Evolutionary conservation across 2,888 invertebrate species (phyloP), one percentile per base, ranked within the genome.

Genomic region (Ectemnius cavifrons): DNA sequence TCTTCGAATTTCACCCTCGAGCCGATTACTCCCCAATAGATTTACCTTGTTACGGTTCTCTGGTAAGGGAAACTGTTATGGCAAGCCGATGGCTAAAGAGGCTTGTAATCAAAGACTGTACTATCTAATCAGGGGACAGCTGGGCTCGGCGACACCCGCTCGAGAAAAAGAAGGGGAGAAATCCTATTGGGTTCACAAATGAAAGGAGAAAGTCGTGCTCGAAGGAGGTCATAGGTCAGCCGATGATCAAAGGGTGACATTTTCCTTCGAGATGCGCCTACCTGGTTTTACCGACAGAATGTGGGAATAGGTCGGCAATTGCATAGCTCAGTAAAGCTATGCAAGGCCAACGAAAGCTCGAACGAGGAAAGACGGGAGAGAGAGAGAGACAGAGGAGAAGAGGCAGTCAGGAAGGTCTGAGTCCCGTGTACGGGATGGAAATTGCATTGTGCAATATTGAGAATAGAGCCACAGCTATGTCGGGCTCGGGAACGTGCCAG

Each of bases 371-470:
- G 28, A 45, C 14, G 2, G n/a, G 52, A 3, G 20, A 27, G 14
- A 59, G 23, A 11, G 45, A 14, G 16, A 47, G 11, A 46, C 28
- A 37, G 28, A 60, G 28, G n/a, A 16, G 28, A 16, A 60, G 28
- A 28, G n/a, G 16, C n/a, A n/a, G 16, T n/a, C 18, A 27, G 4
- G 4, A 23, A 56, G n/a, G 47, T 14, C 60, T 18, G 60, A 67
- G 47, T 71, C 71, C 72, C 75, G 64, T 78, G 69, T 80, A 73
- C 82, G 82, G 83, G 80, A 81, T 87, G 85, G 84, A 87, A 87
- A 88, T 88, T 88, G 85, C 85, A 84, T 87, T 85, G 85, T 88
- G 86, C 86, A 87, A 88, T 88, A 88, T 89, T 87, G 87, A 87
- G 83, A 81, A 78, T 79, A 77, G 71, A 71, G 75, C 70, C 75